Evolutionary conservation across 1,140 invertebrate genomes (phyloP), one percentile per base, ranked within the genome.

Genomic region (Octopus sinensis): DNA sequence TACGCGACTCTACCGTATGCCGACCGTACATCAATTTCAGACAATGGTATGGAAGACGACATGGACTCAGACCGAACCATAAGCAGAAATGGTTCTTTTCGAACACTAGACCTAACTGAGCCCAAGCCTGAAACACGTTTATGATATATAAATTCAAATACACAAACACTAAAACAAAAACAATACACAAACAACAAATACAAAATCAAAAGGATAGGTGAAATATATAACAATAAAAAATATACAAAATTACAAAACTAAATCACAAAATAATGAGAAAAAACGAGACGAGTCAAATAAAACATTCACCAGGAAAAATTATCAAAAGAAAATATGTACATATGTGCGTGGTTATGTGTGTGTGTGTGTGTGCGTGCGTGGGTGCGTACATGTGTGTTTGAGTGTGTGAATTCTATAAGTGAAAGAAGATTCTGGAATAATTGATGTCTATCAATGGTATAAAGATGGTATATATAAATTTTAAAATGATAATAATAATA

Each of bases 1-100:
- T 82, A 82, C 79, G 54, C 73, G 77, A 79, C 54, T 6, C 43
- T 77, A 6, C 82, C 85, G n/a, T 30, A 77, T 13, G 80, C 80
- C 23, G 86, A 88, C 56, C 84, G 82, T 13, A 86, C 84, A 53
- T 88, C 88, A 9, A 84, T 87, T 80, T 82, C 84, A 54, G 86
- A 86, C 81, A 54, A 30, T 71, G 54, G 80, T 6, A 56, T 6
- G 78, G 52, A 54, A 43, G 62, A 75, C 17, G 51, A 68, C 56
- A 81, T 81, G 10, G 76, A 62, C 52, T 76, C 76, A 5, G 52
- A 76, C 23, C 23, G 76, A n/a, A 82, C 80, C 9, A 77, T 83
- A 13, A 81, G 82, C 68, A 53, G 81, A 53, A 81, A 86, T n/a
- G 79, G 81, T 82, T 89, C 83, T 43, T 85, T 84, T 75, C 84